Evolutionary conservation across 1,140 invertebrate species (phyloP).

Genomic region (Araneus ventricosus): DNA sequence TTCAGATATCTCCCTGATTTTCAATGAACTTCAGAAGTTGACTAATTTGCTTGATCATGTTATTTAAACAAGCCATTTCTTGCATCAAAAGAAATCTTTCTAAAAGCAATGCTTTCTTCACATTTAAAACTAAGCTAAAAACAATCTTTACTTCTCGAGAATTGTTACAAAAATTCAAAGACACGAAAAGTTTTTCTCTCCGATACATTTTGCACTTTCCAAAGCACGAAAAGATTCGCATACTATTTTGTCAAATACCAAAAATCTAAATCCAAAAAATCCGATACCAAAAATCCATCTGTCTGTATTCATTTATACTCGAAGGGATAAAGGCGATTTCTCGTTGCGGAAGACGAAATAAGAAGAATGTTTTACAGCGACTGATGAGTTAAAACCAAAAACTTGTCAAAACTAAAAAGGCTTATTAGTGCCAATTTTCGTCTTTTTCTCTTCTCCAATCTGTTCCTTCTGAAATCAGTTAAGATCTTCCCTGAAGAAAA

Average conservation of each 20-base stretch:
- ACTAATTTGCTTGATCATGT: neutral
- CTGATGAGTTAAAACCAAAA: conserved; percentile 62
- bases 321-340: neutral
- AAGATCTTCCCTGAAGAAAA: conserved; percentile 6
- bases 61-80: neutral
- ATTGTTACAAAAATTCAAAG: neutral
- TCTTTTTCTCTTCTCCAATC: neutral
- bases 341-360: conserved; percentile 6
- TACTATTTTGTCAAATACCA: conserved; percentile 20
- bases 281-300: conserved; percentile 28
- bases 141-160: neutral
- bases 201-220: neutral
- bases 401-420: conserved; percentile 47
- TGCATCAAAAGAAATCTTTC: neutral
- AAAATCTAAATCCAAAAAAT: neutral
- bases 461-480: conserved; percentile 40
- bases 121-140: neutral
- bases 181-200: neutral
- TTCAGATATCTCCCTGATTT: too few species aligned
- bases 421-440: conserved; percentile 35
- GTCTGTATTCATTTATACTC: conserved; percentile 43
- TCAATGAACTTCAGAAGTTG: neutral
- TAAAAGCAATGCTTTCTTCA: neutral
- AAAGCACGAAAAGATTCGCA: neutral
- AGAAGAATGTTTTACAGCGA: neutral